Conservation (phyloP, 2,888 invertebrate species). For the Ophion ellenae region DNA sequence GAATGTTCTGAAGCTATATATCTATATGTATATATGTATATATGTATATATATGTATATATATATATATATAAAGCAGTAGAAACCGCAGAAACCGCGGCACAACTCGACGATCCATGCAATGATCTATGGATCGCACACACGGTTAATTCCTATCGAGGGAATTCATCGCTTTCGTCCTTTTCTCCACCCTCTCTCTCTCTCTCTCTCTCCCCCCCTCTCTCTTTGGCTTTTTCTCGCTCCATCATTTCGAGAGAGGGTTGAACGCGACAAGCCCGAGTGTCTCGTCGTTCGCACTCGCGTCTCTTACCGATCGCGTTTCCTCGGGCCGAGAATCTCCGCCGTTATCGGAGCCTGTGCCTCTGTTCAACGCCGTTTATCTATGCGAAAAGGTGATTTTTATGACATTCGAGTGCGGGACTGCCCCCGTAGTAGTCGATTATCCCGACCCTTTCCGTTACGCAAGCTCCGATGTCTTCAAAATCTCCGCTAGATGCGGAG, state of each 20-base stretch:
- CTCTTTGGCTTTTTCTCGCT: neutral
- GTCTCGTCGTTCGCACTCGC: constrained; percentile 6
- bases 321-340: constrained; percentile 29
- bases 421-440: too few species aligned
- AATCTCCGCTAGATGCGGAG: neutral
- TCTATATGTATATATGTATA: neutral
- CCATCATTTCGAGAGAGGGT: neutral
- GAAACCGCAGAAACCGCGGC: constrained; percentile 53
- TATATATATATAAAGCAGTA: too few species aligned
- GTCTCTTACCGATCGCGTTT: constrained; percentile 20
- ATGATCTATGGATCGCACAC: constrained; percentile 75
- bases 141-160: constrained; percentile 76
- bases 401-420: too few species aligned
- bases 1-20: neutral
- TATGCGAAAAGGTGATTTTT: too few species aligned
- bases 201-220: neutral
- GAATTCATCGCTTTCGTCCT: constrained; percentile 68
- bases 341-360: constrained; percentile 19
- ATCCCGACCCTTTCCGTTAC: too few species aligned
- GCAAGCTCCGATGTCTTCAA: neutral
- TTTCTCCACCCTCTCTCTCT: constrained; percentile 2
- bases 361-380: neutral
- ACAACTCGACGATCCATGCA: constrained; percentile 62
- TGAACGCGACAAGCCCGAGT: constrained; percentile 20
- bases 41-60: too few species aligned